Percentiles rank a stretch among this genome's conserved stretches.
Conservation (phyloP, 2,888 invertebrate genomes). For the Heliconius sara region DNA sequence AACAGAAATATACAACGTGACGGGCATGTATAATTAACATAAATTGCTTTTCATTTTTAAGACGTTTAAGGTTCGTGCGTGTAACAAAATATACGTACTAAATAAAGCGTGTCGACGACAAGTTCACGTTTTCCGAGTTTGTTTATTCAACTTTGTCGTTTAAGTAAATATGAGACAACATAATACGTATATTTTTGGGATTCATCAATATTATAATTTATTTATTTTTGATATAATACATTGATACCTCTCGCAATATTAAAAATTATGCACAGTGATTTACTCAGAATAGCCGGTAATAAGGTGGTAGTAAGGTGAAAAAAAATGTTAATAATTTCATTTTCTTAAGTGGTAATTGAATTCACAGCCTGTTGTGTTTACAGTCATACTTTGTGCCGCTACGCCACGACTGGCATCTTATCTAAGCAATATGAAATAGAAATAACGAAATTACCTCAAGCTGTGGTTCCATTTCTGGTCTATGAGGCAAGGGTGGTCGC, state of each 20-base stretch:
- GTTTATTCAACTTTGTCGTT: conserved; percentile 11
- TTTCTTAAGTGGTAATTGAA: too few species aligned
- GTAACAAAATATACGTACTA: conserved; percentile 16
- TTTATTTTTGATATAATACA: conserved; percentile 2
- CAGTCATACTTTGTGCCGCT: too few species aligned
- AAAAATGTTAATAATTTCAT: too few species aligned
- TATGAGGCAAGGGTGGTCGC: conserved; percentile 78
- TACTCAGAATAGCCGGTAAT: background rate
- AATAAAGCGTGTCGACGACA: conserved; percentile 6
- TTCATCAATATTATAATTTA: background rate
- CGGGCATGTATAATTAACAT: conserved; percentile 5
- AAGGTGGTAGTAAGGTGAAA: too few species aligned
- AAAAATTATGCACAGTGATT: background rate
- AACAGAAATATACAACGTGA: background rate
- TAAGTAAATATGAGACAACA: conserved; percentile 2
- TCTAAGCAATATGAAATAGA: too few species aligned
- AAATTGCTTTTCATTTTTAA: conserved; percentile 16
- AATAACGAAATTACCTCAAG: conserved; percentile 66
- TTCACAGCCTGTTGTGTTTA: too few species aligned
- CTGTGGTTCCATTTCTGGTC: conserved; percentile 78
- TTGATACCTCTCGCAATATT: background rate
- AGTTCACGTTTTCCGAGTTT: conserved; percentile 10
- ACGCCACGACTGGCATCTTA: too few species aligned
- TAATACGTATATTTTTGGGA: background rate
- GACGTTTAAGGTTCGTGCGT: conserved; percentile 7